Evolutionary conservation across 2,113 vertebrate genomes (phyloP).

Genomic region (Chamaetylas fuelleborni): DNA sequence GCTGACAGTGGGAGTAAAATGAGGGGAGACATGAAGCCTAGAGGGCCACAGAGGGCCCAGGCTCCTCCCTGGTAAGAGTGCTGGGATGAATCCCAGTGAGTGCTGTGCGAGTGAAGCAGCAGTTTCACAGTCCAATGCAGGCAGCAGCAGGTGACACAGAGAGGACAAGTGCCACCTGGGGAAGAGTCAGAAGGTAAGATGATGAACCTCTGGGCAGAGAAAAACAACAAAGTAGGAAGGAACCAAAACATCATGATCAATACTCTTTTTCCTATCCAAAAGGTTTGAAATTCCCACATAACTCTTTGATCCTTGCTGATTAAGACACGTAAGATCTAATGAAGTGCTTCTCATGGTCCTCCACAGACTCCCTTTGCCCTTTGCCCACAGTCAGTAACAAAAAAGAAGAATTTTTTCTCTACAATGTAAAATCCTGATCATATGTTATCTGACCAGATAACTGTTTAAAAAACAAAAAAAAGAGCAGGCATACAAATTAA

Average conservation of each 20-base stretch:
- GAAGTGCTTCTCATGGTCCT: background rate
- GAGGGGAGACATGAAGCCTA: background rate
- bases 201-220: background rate
- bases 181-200: background rate
- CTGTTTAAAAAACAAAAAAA: background rate
- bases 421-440: background rate
- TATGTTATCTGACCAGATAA: background rate
- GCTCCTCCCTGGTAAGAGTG: background rate
- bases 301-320: background rate
- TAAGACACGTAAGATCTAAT: background rate
- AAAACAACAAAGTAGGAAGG: background rate
- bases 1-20: background rate
- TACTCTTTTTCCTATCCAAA: background rate
- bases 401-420: background rate
- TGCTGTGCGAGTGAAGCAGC: rapidly evolving
- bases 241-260: rapidly evolving
- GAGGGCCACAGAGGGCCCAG: background rate
- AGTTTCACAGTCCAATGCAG: rapidly evolving
- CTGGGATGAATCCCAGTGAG: background rate
- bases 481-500: background rate
- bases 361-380: background rate
- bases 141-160: background rate
- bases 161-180: background rate
- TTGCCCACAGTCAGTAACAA: background rate
- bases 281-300: background rate